A percentile compares a stretch with the other conserved stretches of the same genome.
Conservation (phyloP, 2,888 invertebrate genomes). For the Calliphora vomitoria region DNA sequence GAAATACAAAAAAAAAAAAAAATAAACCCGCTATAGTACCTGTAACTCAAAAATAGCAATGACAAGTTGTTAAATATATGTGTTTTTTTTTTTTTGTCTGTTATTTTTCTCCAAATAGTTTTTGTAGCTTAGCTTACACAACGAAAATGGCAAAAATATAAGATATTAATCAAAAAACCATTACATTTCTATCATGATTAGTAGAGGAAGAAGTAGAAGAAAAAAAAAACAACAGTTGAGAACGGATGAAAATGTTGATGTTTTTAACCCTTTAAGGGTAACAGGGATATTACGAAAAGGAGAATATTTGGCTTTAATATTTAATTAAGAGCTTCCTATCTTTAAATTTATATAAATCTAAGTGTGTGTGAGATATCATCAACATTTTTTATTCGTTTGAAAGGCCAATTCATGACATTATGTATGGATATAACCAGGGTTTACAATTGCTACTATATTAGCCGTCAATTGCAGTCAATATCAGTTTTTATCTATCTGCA, state of each 20-base stretch:
- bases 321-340: too few species aligned
- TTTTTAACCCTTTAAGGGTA: neutral
- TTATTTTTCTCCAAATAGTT: neutral
- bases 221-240: neutral
- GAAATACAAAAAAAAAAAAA: neutral
- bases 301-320: too few species aligned
- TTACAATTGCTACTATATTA: too few species aligned
- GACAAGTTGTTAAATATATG: conserved; percentile 25
- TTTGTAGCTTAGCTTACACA: too few species aligned
- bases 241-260: neutral
- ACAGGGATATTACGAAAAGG: neutral
- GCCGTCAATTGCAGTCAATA: too few species aligned
- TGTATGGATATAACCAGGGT: too few species aligned
- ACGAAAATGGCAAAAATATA: conserved; percentile 25
- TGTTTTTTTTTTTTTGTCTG: neutral
- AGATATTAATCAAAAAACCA: conserved; percentile 56
- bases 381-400: too few species aligned
- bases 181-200: conserved; percentile 35
- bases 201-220: neutral
- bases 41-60: conserved; percentile 20
- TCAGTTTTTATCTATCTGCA: too few species aligned
- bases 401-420: too few species aligned
- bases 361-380: too few species aligned
- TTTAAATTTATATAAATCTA: too few species aligned
- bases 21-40: neutral